These are phyloP conservation scores for Henricia sp. DNA, from an alignment of 53 echinoderm and acorn worm genomes.

Conservation along the genomic window DNA sequence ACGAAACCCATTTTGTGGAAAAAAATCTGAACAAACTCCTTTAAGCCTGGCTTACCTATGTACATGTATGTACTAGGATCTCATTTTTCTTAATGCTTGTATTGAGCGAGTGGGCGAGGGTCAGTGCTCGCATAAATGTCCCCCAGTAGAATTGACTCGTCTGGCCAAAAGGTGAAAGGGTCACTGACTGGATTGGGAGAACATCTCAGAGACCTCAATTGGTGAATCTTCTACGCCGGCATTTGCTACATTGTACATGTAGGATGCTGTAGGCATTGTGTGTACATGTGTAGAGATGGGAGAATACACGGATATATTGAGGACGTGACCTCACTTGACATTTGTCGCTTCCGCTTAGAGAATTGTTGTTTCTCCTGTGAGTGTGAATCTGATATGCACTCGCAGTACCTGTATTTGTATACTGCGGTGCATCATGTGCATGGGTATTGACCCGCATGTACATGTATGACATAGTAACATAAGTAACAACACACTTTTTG, in stretches of 20 bases:
- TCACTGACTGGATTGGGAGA: slow-evolving; percentile 3
- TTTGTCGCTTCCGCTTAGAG: neutral
- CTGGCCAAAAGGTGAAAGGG: slow-evolving; percentile 22
- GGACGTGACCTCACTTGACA: slow-evolving; percentile 7
- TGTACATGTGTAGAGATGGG: neutral
- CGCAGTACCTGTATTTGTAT: neutral
- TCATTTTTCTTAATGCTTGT: no score
- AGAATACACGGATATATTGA: neutral
- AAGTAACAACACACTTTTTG: no score
- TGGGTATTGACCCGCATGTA: no score
- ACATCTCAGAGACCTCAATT: neutral
- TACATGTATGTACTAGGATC: no score
- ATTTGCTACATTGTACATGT: neutral
- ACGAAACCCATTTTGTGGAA: no score
- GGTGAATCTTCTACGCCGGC: neutral
- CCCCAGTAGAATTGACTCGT: slow-evolving; percentile 1
- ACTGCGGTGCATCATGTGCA: neutral
- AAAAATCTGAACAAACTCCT: no score
- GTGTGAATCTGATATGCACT: no score
- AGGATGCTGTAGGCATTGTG: neutral
- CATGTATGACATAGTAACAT: no score
- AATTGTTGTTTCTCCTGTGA: no score
- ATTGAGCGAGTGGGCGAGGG: slow-evolving; percentile 27
- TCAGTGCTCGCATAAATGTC: slow-evolving; percentile 43
- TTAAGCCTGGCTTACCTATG: no score